A percentile compares a stretch with the other conserved stretches of the same genome.
phyloP scores from a whole-genome alignment of 2,888 invertebrate genomes.

The Drosophila mayaguana region DNA sequence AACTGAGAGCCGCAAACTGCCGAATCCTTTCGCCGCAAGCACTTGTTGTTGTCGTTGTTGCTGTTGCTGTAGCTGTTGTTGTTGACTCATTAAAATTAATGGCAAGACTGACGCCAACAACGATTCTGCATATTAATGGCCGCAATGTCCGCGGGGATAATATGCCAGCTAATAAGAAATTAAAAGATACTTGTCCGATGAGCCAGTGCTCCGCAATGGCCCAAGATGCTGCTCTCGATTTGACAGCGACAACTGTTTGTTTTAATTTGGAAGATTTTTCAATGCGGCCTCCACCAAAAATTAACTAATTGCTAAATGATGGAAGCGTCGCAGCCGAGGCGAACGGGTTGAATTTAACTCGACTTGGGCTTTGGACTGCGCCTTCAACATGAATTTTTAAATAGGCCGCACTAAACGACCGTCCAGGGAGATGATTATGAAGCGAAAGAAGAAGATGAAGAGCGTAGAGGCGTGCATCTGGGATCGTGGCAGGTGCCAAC shows the following conservation, averaged over 20 bases:
- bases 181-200: conserved; percentile 73
- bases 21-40: conserved; percentile 61
- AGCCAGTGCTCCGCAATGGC: conserved; percentile 11
- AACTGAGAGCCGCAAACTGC: conserved; percentile 51
- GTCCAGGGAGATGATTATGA: conserved; percentile 56
- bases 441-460: background rate
- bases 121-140: conserved; percentile 74
- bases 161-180: conserved; percentile 79
- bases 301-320: conserved; percentile 80
- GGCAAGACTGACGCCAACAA: conserved; percentile 54
- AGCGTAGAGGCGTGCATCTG: conserved; percentile 33
- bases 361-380: background rate
- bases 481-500: conserved; percentile 34
- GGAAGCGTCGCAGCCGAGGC: conserved; percentile 17
- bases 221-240: conserved; percentile 17
- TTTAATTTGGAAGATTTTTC: conserved; percentile 68
- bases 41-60: conserved; percentile 10
- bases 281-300: conserved; percentile 50
- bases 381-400: conserved; percentile 62
- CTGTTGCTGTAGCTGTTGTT: conserved; percentile 18
- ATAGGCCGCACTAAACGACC: conserved; percentile 45
- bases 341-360: conserved; percentile 46
- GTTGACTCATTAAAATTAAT: conserved; percentile 78
- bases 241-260: conserved; percentile 68
- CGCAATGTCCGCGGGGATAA: conserved; percentile 74